phyloP scores from a whole-genome alignment of 2,797 vertebrate species.

The Sebastes paucispinis region DNA sequence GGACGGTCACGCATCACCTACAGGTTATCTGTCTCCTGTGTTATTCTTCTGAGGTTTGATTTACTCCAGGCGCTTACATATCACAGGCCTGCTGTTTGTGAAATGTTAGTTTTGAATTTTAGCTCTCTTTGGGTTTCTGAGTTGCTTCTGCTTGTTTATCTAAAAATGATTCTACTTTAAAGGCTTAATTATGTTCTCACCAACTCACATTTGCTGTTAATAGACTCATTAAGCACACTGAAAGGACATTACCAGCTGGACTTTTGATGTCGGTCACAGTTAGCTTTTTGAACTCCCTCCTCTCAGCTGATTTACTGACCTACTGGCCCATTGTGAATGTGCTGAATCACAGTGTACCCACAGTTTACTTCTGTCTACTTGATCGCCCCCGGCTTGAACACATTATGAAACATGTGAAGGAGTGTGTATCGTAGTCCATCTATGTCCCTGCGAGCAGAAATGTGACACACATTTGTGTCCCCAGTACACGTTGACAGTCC shows the following conservation, averaged over 20 bases:
- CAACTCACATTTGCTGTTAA: constrained; percentile 4
- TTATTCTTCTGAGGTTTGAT: constrained; percentile 48
- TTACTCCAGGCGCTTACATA: constrained; percentile 18
- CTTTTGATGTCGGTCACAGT: constrained; percentile 23
- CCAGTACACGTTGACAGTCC: constrained; percentile 2
- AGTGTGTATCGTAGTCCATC: neutral
- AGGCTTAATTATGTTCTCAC: neutral
- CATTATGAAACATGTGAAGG: neutral
- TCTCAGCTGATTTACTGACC: constrained; percentile 12
- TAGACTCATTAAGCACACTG: constrained; percentile 8
- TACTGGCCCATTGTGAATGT: constrained; percentile 11
- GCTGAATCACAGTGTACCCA: constrained; percentile 17
- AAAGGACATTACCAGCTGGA: constrained; percentile 29
- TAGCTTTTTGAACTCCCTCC: constrained; percentile 10
- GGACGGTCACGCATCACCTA: constrained; percentile 64
- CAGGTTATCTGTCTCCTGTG: constrained; percentile 63
- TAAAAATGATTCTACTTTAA: neutral
- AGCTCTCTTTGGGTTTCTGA: neutral
- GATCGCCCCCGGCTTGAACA: neutral
- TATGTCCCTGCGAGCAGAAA: neutral
- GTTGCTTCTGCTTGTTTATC: constrained; percentile 2
- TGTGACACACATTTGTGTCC: neutral
- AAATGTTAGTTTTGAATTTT: neutral
- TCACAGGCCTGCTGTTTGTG: neutral
- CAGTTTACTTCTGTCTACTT: constrained; percentile 13